phyloP scores from a whole-genome alignment of 1,140 invertebrate species.

The Brachionus plicatilis region DNA sequence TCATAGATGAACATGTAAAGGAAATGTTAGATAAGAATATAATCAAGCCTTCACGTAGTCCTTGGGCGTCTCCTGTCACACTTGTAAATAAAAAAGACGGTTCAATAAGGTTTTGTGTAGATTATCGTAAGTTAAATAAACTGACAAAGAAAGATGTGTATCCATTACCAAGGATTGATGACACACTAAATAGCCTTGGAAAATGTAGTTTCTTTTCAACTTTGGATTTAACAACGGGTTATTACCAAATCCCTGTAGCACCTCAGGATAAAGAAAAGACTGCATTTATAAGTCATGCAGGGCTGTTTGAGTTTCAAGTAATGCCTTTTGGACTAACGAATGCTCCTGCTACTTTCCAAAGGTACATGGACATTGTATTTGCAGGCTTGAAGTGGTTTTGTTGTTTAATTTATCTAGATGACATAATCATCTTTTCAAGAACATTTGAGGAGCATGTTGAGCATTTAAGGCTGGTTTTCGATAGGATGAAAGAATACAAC shows the following conservation, averaged over 20 bases:
- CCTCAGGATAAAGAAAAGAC: no score
- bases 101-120: background rate
- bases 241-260: no score
- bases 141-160: no score
- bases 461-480: background rate
- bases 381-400: background rate
- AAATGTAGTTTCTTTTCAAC: background rate
- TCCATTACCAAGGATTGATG: background rate
- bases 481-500: constrained; percentile 43
- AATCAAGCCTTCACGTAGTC: background rate
- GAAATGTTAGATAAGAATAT: background rate
- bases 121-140: no score
- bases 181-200: background rate
- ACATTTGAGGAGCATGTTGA: background rate
- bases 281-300: no score
- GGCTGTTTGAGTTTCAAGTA: background rate
- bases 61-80: constrained; percentile 12
- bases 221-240: no score
- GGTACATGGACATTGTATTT: constrained; percentile 46
- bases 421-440: no score
- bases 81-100: constrained; percentile 23
- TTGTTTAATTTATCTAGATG: background rate
- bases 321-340: constrained; percentile 47
- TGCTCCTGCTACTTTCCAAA: constrained; percentile 50
- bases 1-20: background rate